Conservation (phyloP, 2,797 vertebrate genomes). For the Pangasius mekongensis region DNA sequence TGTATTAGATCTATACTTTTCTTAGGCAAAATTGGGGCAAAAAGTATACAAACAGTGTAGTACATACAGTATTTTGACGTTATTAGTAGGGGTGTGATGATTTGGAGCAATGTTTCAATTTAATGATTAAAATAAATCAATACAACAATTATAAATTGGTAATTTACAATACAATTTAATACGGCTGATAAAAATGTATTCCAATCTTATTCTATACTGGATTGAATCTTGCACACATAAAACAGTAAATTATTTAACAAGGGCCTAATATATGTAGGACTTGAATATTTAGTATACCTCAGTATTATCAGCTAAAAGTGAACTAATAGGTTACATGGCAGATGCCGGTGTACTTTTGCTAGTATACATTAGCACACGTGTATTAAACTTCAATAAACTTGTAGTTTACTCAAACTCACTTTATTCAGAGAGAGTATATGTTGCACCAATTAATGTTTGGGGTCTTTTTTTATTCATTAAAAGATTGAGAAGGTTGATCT, state of each 20-base stretch:
- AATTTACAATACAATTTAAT: no score
- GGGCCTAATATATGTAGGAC: neutral
- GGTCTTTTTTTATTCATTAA: neutral
- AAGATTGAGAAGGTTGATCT: neutral
- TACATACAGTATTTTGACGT: neutral
- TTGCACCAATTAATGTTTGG: neutral
- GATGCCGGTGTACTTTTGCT: neutral
- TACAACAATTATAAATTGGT: neutral
- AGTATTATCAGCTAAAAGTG: neutral
- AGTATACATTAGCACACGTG: neutral
- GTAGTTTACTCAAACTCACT: neutral
- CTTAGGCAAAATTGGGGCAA: neutral
- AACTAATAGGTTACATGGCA: neutral
- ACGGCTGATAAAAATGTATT: no score
- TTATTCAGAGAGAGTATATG: neutral
- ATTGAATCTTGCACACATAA: neutral
- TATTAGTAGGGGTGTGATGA: neutral
- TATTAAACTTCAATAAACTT: neutral
- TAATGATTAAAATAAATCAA: neutral
- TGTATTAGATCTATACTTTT: neutral
- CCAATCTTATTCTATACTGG: no score
- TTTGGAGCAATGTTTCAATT: neutral
- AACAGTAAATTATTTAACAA: neutral
- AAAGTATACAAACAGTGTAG: neutral
- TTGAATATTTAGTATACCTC: neutral